phyloP scores from a whole-genome alignment of 2,797 vertebrate species.

The Acipenser oxyrinchus region DNA sequence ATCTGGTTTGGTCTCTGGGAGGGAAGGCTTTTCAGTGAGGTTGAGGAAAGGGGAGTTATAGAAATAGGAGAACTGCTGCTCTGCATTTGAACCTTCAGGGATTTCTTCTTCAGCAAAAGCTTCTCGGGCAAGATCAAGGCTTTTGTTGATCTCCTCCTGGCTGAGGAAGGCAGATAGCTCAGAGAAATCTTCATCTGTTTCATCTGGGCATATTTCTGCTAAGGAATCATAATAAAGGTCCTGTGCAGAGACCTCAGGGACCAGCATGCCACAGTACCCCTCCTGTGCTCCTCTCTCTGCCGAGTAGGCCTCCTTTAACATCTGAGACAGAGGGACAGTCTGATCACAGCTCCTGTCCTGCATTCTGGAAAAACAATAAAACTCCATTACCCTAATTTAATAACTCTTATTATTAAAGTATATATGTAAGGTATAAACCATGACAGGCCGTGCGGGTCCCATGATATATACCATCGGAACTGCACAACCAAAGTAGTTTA shows the following conservation, averaged over 20 bases:
- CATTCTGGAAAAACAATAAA: conserved; percentile 63
- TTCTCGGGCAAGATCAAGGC: conserved; percentile 83
- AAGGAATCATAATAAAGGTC: conserved; percentile 70
- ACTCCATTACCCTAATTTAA: too few species aligned
- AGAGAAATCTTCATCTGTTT: conserved; percentile 48
- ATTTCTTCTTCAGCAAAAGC: conserved; percentile 63
- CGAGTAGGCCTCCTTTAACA: conserved; percentile 52
- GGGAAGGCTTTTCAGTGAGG: conserved; percentile 27
- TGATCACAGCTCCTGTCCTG: conserved; percentile 70
- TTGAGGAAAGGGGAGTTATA: conserved; percentile 23
- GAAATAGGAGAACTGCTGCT: conserved; percentile 33
- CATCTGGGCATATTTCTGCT: conserved; percentile 59
- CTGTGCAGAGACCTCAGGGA: conserved; percentile 69
- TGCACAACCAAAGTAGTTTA: too few species aligned
- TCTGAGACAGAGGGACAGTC: conserved; percentile 58
- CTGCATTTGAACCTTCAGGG: conserved; percentile 47
- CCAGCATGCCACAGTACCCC: conserved; percentile 43
- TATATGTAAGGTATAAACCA: too few species aligned
- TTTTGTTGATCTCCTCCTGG: conserved; percentile 84
- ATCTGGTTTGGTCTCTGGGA: conserved; percentile 6
- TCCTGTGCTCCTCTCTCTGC: conserved; percentile 45
- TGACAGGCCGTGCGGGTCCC: too few species aligned
- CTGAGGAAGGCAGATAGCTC: conserved; percentile 86
- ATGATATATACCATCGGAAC: too few species aligned
- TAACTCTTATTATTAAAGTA: too few species aligned